Evolutionary conservation across 1,140 invertebrate genomes (phyloP).

Genomic region (Mesaphorura yosii): DNA sequence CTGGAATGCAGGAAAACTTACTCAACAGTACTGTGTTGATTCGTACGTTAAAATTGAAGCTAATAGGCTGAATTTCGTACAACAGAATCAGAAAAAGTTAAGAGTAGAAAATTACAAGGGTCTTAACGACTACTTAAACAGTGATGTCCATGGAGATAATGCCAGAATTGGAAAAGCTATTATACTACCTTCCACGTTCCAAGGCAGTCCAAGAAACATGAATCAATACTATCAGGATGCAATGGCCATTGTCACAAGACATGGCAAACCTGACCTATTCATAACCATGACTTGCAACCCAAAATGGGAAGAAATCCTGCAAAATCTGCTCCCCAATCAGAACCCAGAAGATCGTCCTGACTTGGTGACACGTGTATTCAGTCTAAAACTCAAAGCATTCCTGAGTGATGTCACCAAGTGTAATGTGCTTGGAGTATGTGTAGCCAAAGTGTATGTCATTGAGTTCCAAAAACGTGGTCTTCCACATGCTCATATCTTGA

Average conservation of each 20-base stretch:
- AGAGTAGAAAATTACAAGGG: slow-evolving; percentile 29
- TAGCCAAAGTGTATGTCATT: slow-evolving; percentile 27
- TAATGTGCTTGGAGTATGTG: slow-evolving; percentile 30
- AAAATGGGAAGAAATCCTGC: slow-evolving; percentile 37
- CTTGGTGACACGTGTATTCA: slow-evolving; percentile 39
- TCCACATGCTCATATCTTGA: slow-evolving; percentile 34
- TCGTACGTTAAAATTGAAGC: slow-evolving; percentile 32
- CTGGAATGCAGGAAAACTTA: slow-evolving; percentile 13
- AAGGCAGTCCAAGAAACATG: slow-evolving; percentile 34
- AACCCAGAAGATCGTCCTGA: slow-evolving; percentile 36
- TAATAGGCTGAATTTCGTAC: slow-evolving; percentile 28
- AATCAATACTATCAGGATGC: slow-evolving; percentile 36
- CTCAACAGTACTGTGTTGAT: slow-evolving; percentile 34
- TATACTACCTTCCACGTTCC: slow-evolving; percentile 26
- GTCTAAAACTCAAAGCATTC: slow-evolving; percentile 37
- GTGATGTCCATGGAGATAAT: background rate
- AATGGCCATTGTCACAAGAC: slow-evolving; percentile 35
- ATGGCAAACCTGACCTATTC: slow-evolving; percentile 38
- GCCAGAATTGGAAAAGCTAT: slow-evolving; percentile 5
- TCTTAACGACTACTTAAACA: slow-evolving; percentile 24
- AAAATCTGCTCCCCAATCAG: slow-evolving; percentile 32
- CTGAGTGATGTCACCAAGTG: slow-evolving; percentile 24
- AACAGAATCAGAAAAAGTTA: slow-evolving; percentile 30
- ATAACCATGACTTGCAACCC: slow-evolving; percentile 40
- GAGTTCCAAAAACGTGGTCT: slow-evolving; percentile 37